Percentiles rank a stretch among this genome's conserved stretches.
Conservation (phyloP, 2,113 vertebrate genomes). For the Meriones unguiculatus region DNA sequence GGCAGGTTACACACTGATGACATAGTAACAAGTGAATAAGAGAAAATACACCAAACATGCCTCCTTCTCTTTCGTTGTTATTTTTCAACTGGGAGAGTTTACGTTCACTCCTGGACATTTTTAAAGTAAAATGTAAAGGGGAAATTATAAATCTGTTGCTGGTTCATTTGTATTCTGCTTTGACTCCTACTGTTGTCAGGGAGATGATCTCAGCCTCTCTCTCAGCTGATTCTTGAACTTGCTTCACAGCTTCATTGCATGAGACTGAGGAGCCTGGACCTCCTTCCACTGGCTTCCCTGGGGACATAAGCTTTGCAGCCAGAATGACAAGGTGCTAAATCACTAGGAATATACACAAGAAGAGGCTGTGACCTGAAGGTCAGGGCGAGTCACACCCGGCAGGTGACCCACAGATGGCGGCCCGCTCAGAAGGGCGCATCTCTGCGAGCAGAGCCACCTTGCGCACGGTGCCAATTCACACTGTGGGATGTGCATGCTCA, state of each 20-base stretch:
- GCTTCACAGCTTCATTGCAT: background rate
- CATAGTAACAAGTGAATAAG: background rate
- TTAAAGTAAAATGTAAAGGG: background rate
- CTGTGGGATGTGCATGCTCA: background rate
- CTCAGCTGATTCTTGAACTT: background rate
- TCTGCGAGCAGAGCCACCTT: background rate
- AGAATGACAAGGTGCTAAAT: background rate
- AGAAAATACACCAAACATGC: too few relatives aligned
- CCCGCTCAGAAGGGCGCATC: background rate
- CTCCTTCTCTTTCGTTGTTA: background rate
- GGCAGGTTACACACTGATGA: background rate
- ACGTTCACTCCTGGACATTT: background rate
- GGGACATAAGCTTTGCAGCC: background rate
- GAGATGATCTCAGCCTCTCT: background rate
- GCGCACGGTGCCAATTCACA: too few relatives aligned
- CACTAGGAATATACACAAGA: background rate
- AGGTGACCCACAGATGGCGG: background rate
- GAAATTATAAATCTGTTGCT: background rate
- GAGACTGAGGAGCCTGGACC: background rate
- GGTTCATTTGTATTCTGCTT: background rate
- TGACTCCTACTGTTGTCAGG: background rate
- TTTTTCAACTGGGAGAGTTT: background rate
- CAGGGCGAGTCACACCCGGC: background rate
- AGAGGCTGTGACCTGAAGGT: background rate
- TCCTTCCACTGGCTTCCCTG: background rate